Conservation (phyloP, 1,140 invertebrate species). For the Brachionus calyciflorus region DNA sequence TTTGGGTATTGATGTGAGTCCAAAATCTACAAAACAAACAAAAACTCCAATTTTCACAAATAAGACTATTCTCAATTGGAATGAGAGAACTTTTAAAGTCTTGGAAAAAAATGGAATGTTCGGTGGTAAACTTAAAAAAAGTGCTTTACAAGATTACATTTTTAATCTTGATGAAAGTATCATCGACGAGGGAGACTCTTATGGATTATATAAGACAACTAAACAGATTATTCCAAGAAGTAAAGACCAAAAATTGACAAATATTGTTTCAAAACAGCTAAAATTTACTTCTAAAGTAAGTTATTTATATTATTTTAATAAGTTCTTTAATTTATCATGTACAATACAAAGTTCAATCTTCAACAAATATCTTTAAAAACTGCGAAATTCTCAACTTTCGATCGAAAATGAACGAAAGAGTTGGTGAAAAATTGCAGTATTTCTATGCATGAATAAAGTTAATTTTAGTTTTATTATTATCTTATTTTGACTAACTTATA, state of each 20-base stretch:
- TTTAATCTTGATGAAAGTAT: slow-evolving; percentile 17
- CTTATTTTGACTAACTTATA: too few relatives aligned
- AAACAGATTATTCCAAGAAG: not conserved
- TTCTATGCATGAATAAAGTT: too few relatives aligned
- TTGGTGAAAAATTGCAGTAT: too few relatives aligned
- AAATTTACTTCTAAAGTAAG: too few relatives aligned
- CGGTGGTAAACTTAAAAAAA: slow-evolving; percentile 14
- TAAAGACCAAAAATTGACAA: not conserved
- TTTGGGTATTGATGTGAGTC: not conserved
- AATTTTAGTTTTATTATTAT: too few relatives aligned
- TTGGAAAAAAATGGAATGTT: not conserved
- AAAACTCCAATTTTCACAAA: not conserved
- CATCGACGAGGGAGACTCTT: not conserved
- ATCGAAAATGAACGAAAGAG: too few relatives aligned
- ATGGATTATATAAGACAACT: not conserved
- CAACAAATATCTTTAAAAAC: too few relatives aligned
- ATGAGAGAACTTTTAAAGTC: not conserved
- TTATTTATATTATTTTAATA: too few relatives aligned
- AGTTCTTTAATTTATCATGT: too few relatives aligned
- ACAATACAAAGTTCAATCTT: too few relatives aligned
- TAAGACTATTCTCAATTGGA: slow-evolving; percentile 20
- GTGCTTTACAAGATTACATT: not conserved
- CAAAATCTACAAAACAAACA: not conserved
- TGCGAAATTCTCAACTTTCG: too few relatives aligned
- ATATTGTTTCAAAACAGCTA: not conserved